These are phyloP conservation scores for Himalopsyche kuldschensis DNA, from an alignment of 2,888 invertebrate species.

Conservation along the genomic window DNA sequence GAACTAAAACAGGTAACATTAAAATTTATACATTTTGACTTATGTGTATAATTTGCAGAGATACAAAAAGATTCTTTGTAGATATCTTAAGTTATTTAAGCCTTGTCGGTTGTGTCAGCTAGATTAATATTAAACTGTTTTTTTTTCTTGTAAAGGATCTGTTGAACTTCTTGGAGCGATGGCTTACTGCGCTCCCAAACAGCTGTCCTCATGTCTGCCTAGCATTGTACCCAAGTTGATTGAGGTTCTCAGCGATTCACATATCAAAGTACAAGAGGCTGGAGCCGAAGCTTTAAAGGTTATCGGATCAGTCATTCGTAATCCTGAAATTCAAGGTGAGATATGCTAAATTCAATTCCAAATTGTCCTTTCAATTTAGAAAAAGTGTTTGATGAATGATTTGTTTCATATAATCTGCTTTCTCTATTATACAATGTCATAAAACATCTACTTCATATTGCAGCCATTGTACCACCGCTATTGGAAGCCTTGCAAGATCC, in stretches of 20 bases:
- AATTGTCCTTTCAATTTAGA: no score
- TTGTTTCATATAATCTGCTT: no score
- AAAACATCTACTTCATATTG: conserved; percentile 1
- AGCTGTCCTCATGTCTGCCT: conserved; percentile 95
- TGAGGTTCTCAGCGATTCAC: conserved; percentile 95
- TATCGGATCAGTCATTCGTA: conserved; percentile 96
- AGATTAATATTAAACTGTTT: background rate
- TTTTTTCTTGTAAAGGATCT: conserved; percentile 64
- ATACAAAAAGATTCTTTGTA: background rate
- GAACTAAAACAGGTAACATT: conserved; percentile 85
- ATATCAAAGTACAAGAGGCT: conserved; percentile 95
- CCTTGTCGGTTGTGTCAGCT: no score
- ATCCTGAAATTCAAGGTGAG: conserved; percentile 92
- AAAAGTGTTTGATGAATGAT: no score
- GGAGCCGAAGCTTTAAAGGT: conserved; percentile 93
- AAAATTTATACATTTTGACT: no score
- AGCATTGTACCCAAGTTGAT: conserved; percentile 97
- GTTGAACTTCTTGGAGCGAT: conserved; percentile 95
- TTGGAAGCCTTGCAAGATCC: conserved; percentile 94
- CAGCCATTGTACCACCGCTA: conserved; percentile 83
- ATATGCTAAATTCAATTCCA: conserved; percentile 7
- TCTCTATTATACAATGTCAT: no score
- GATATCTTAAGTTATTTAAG: no score
- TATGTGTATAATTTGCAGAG: no score
- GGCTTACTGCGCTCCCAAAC: conserved; percentile 99